Conservation (phyloP, 2,888 invertebrate species). For the Caenorhabditis sp. region DNA sequence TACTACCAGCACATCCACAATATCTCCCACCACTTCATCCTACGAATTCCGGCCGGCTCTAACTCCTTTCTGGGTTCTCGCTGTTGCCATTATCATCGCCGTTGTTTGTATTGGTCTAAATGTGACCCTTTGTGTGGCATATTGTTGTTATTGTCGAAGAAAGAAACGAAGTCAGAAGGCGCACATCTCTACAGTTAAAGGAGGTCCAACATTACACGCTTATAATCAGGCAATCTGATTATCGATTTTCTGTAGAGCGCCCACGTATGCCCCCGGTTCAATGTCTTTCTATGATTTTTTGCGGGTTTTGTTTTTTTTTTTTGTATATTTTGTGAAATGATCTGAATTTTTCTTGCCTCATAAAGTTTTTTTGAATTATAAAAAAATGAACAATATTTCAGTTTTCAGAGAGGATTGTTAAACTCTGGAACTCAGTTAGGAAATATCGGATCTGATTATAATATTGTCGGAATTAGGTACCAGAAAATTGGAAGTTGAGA, state of each 20-base stretch:
- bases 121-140: conserved; percentile 57
- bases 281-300: no score
- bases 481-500: no score
- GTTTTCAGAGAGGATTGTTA: no score
- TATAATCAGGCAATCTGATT: conserved; percentile 44
- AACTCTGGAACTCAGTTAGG: no score
- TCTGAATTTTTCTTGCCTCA: no score
- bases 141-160: conserved; percentile 61
- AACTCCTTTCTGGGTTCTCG: conserved; percentile 65
- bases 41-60: conserved; percentile 16
- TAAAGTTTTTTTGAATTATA: no score
- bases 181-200: conserved; percentile 58
- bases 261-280: no score
- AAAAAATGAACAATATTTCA: no score
- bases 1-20: conserved; percentile 6
- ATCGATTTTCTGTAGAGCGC: not conserved
- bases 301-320: no score
- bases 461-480: no score
- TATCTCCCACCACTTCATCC: not conserved
- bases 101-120: conserved; percentile 63
- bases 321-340: no score
- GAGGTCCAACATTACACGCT: conserved; percentile 63
- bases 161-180: conserved; percentile 56
- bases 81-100: conserved; percentile 61
- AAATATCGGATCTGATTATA: no score